Evolutionary conservation across 2,888 invertebrate genomes (phyloP), one percentile per base, ranked within the genome.

Genomic region (Leuctra nigra): DNA sequence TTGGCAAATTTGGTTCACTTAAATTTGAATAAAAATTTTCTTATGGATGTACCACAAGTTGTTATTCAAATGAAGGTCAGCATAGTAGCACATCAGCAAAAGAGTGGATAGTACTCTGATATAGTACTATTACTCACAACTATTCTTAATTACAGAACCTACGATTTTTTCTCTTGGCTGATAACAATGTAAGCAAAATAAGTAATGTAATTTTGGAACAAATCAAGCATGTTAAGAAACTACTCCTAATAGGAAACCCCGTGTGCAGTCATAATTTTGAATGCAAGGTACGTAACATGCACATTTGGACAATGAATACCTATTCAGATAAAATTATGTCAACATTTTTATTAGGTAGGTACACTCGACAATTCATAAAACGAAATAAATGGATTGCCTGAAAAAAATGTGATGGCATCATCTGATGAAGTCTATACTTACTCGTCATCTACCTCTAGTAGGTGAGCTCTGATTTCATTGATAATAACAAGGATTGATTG

Each of bases 1-100:
- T 70, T 84, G 66, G 73, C 75, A 13, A 74, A 74, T 1, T 67
- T 85, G 4, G 75, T 80, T 2, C 84, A 84, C 68, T 73, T 83
- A 35, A 85, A 85, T 70, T 69, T 85, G 1, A 75, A 76, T 55
- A 76, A 76, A 54, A 84, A 84, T 65, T 66, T 69, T 11, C 67
- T 84, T 1, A 69, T 64, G 3, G 69, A 72, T 55, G 75, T 84
- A 58, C 84, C 84, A 0, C 38, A 63, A 0, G 69, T 77, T 0
- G 44, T 73, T 1, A 68, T 73, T 7, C 68, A 72, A 29, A 76
- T 80, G 62, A 60, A 67, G 0, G 61, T 61, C 53, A 35, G n/a
- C 18, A 18, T 41, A 18, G 4, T 14, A 11, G 4, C 11, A 41
- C 23, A 20, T 4, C 9, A 22, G 23, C 11, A 44, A 22, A 14